These are phyloP conservation scores for Euwallacea fornicatus DNA, from an alignment of 1,140 invertebrate genomes.

Conservation along the genomic window DNA sequence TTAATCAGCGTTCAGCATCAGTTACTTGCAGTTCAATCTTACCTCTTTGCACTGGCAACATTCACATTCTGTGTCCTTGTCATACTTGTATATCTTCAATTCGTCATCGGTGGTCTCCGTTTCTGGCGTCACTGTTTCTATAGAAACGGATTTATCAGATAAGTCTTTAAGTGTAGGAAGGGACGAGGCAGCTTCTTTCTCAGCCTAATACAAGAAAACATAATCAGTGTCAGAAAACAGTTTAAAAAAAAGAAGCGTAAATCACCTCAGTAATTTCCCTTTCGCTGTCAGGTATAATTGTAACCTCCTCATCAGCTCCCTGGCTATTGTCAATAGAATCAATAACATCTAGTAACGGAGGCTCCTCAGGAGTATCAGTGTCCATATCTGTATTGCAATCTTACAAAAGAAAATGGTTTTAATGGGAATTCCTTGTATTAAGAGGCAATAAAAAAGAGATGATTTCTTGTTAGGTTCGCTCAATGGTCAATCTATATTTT, in stretches of 20 bases:
- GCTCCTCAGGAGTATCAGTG: neutral
- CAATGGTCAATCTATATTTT: no score
- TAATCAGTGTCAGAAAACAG: neutral
- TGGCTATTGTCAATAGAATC: slow-evolving; percentile 45
- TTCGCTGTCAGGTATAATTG: slow-evolving; percentile 62
- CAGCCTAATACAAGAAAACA: slow-evolving; percentile 41
- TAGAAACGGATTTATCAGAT: slow-evolving; percentile 28
- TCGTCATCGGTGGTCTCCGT: slow-evolving; percentile 50
- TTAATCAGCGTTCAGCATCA: neutral
- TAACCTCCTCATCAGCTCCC: slow-evolving; percentile 61
- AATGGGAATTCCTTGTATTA: neutral
- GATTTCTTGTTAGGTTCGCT: no score
- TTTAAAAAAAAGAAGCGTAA: neutral
- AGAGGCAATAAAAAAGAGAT: neutral
- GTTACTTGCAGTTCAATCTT: slow-evolving; percentile 27
- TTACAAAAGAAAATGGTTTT: no score
- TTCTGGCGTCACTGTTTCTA: slow-evolving; percentile 2
- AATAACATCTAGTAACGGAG: slow-evolving; percentile 40
- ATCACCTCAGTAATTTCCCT: slow-evolving; percentile 62
- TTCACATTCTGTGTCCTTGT: slow-evolving; percentile 41
- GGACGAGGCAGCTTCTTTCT: slow-evolving; percentile 59
- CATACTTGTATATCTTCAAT: slow-evolving; percentile 54
- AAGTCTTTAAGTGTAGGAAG: slow-evolving; percentile 44
- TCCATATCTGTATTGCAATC: neutral
- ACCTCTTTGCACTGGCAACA: slow-evolving; percentile 46